A percentile compares a stretch with the other conserved stretches of the same genome.
Evolutionary conservation across 2,113 vertebrate species (phyloP).

Genomic region (Takifugu flavidus): DNA sequence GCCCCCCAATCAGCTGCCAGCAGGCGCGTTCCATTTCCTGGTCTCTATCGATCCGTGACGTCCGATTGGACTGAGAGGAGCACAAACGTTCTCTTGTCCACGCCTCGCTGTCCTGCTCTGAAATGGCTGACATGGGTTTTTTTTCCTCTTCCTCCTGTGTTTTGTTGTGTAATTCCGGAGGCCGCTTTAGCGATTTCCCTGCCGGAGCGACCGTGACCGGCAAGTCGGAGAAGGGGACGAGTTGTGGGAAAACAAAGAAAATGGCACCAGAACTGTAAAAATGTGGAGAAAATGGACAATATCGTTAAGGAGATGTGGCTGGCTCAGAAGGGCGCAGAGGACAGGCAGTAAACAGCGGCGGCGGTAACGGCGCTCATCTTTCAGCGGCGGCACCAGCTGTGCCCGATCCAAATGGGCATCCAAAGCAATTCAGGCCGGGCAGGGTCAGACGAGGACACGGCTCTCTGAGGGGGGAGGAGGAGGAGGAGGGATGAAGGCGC

Average conservation of each 20-base stretch:
- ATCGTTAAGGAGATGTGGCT: constrained; percentile 19
- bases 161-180: constrained; percentile 1
- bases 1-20: constrained; percentile 38
- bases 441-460: constrained; percentile 65
- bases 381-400: constrained; percentile 59
- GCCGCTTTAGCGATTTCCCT: constrained; percentile 10
- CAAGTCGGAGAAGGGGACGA: neutral
- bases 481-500: constrained; percentile 23
- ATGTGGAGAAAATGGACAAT: neutral
- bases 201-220: constrained; percentile 1
- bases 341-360: constrained; percentile 22
- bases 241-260: constrained; percentile 3
- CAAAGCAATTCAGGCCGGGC: constrained; percentile 43
- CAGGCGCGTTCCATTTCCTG: constrained; percentile 38
- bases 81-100: constrained; percentile 16
- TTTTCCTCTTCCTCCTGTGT: neutral
- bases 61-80: constrained; percentile 28
- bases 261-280: neutral
- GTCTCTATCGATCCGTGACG: constrained; percentile 39
- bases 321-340: constrained; percentile 16
- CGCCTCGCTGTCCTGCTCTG: constrained; percentile 4
- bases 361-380: constrained; percentile 39
- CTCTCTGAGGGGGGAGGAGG: constrained; percentile 19
- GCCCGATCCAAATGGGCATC: constrained; percentile 49
- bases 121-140: constrained; percentile 33